A percentile compares a stretch with the other conserved stretches of the same genome.
Evolutionary conservation across 2,888 invertebrate species (phyloP).

Genomic region (Thelaira solivaga): DNA sequence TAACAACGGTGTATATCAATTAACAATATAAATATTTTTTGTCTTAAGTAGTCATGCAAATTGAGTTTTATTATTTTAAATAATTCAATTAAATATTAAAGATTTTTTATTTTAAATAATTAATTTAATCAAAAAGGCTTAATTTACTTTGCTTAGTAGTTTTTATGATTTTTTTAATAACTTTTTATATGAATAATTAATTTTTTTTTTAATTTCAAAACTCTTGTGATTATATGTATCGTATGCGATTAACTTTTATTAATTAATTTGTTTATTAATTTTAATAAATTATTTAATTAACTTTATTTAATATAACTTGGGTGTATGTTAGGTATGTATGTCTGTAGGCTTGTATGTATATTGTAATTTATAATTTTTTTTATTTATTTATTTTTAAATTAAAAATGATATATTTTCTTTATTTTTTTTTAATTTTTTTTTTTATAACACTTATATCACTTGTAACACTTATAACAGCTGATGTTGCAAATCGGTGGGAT

Average conservation of each 20-base stretch:
- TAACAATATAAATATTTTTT: constrained; percentile 33
- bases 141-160: neutral
- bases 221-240: too few relatives aligned
- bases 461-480: constrained; percentile 46
- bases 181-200: neutral
- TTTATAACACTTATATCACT: constrained; percentile 47
- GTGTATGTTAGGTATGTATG: too few relatives aligned
- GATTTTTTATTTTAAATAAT: neutral
- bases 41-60: neutral
- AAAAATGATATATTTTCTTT: constrained; percentile 39
- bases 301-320: too few relatives aligned
- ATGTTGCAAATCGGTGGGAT: constrained; percentile 51
- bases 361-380: neutral
- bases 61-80: constrained; percentile 9
- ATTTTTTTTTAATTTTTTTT: constrained; percentile 1
- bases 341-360: too few relatives aligned
- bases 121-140: neutral
- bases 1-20: constrained; percentile 46
- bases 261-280: too few relatives aligned
- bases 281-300: too few relatives aligned
- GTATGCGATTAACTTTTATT: too few relatives aligned
- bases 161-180: neutral
- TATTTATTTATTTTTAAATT: neutral
- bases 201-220: too few relatives aligned
- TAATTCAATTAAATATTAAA: constrained; percentile 8